Evolutionary conservation across 35 echinoderm and acorn worm species (phyloP).

Genomic region (Apostichopus parvimensis): DNA sequence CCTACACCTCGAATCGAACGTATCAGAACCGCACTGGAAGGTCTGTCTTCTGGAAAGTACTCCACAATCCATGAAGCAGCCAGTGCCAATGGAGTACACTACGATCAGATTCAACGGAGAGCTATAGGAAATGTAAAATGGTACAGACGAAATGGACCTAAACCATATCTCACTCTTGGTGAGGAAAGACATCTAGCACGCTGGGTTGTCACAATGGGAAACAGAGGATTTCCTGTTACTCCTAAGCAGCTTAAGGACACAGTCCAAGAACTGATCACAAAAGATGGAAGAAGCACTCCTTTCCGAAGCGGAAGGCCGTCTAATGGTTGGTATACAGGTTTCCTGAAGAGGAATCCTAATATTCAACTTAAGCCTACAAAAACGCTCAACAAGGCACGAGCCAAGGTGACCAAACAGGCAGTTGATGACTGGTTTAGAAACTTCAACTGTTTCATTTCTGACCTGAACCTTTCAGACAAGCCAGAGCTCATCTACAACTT

Average conservation of each 20-base stretch:
- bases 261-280: not conserved
- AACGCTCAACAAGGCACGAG: slow-evolving; percentile 25
- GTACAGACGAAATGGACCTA: not conserved
- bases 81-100: not conserved
- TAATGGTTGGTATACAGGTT: slow-evolving; percentile 11
- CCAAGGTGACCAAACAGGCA: slow-evolving; percentile 36
- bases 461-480: slow-evolving; percentile 29
- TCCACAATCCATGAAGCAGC: slow-evolving; percentile 6
- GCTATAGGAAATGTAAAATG: not conserved
- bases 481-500: not conserved
- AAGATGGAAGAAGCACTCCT: not conserved
- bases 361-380: slow-evolving; percentile 1
- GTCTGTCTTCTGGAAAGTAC: not conserved
- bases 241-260: not conserved
- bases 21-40: slow-evolving; percentile 2
- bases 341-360: not conserved
- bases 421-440: slow-evolving; percentile 45
- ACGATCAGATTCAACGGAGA: slow-evolving; percentile 30
- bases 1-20: not conserved
- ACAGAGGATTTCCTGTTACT: slow-evolving; percentile 9
- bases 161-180: not conserved
- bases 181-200: slow-evolving; percentile 1
- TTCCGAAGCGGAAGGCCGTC: slow-evolving; percentile 24
- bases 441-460: slow-evolving; percentile 23
- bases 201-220: slow-evolving; percentile 11